These are phyloP conservation scores for Tokudaia tokunoshimensis DNA, from an alignment of 2,797 vertebrate species.

Conservation along the genomic window DNA sequence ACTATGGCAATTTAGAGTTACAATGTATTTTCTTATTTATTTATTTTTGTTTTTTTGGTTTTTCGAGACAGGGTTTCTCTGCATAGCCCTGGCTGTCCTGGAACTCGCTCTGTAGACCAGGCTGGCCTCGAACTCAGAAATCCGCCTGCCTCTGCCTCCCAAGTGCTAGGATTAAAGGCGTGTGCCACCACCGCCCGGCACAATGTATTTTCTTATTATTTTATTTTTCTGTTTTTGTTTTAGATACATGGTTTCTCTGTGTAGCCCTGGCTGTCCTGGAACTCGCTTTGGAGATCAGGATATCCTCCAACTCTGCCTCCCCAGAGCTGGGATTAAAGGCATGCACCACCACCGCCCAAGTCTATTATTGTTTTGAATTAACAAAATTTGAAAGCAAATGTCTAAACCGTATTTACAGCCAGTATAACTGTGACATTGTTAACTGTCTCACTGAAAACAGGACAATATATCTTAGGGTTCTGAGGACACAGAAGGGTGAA, in stretches of 20 bases:
- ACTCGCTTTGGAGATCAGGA: not conserved
- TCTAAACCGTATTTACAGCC: not conserved
- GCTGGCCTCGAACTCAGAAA: too few relatives aligned
- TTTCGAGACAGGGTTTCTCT: not conserved
- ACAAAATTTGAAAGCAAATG: not conserved
- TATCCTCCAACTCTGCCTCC: not conserved
- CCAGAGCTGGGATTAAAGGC: not conserved
- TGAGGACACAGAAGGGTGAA: not conserved
- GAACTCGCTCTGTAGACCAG: not conserved
- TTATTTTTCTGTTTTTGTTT: not conserved
- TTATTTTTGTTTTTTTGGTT: not conserved
- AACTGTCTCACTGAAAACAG: not conserved
- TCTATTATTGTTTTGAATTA: not conserved
- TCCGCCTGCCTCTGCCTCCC: too few relatives aligned
- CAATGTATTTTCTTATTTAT: not conserved
- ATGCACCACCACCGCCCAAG: not conserved
- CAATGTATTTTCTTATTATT: not conserved
- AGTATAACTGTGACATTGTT: not conserved
- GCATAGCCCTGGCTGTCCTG: not conserved
- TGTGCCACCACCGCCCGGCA: too few relatives aligned
- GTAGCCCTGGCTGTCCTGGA: not conserved
- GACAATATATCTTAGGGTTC: not conserved
- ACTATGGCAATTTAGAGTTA: not conserved
- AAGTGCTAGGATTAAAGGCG: too few relatives aligned
- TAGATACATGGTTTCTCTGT: not conserved